Percentiles rank a stretch among this genome's conserved stretches.
Evolutionary conservation across 2,113 vertebrate genomes (phyloP).

Genomic region (Silurus asotus): DNA sequence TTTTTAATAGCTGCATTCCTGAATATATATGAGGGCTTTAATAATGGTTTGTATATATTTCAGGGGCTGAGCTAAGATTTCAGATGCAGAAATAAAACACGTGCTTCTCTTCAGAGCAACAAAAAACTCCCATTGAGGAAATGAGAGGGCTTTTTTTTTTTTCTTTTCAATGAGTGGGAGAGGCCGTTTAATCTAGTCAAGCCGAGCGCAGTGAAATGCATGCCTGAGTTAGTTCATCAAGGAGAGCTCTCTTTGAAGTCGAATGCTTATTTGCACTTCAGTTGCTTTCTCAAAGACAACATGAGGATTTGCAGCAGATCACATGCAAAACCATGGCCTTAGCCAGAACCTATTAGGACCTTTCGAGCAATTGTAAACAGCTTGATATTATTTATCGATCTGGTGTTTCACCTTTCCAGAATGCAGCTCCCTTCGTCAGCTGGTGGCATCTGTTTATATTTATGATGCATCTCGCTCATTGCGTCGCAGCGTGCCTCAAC

Average conservation of each 20-base stretch:
- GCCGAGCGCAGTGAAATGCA: neutral
- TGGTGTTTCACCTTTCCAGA: slow-evolving; percentile 16
- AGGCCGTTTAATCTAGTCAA: slow-evolving; percentile 22
- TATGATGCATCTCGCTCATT: slow-evolving; percentile 46
- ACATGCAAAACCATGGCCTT: neutral
- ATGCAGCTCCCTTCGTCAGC: slow-evolving; percentile 29
- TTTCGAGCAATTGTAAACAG: neutral
- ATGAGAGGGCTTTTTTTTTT: neutral
- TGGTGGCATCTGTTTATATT: slow-evolving; percentile 35
- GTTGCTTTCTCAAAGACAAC: slow-evolving; percentile 3
- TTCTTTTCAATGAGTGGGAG: slow-evolving; percentile 11
- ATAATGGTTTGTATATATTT: neutral
- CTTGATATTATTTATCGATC: neutral
- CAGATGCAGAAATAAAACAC: neutral
- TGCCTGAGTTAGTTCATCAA: slow-evolving; percentile 12
- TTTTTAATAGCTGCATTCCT: neutral
- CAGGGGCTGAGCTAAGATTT: neutral
- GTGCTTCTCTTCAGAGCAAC: neutral
- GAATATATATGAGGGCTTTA: neutral
- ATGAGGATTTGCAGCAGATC: neutral
- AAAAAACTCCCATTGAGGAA: neutral
- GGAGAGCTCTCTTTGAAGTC: slow-evolving; percentile 23
- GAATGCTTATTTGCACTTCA: slow-evolving; percentile 34
- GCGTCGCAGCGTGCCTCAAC: slow-evolving; percentile 55
- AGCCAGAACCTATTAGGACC: slow-evolving; percentile 1